Evolutionary conservation across 2,113 vertebrate genomes (phyloP).

Genomic region (Epinephelus cyanopodus): DNA sequence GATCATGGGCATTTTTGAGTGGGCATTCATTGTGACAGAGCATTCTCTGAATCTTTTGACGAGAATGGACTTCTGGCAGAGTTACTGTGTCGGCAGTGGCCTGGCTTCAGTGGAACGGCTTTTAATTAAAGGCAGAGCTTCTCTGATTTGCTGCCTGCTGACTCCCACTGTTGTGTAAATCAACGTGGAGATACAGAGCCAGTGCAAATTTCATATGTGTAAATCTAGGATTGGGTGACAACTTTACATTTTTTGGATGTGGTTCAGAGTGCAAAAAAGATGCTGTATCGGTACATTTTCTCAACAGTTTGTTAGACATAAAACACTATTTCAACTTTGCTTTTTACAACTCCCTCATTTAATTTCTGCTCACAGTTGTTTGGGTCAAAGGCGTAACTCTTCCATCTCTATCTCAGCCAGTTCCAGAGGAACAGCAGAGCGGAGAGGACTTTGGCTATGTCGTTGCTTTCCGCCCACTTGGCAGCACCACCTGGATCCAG

Average conservation of each 20-base stretch:
- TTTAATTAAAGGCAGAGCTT: constrained; percentile 75
- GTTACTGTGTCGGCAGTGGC: constrained; percentile 46
- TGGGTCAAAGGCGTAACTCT: constrained; percentile 43
- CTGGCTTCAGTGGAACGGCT: constrained; percentile 60
- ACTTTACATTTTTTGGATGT: constrained; percentile 43
- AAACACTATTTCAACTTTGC: constrained; percentile 26
- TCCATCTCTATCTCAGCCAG: constrained; percentile 81
- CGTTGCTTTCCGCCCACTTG: constrained; percentile 87
- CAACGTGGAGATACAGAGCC: constrained; percentile 57
- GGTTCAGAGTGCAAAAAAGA: constrained; percentile 9
- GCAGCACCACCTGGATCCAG: constrained; percentile 88
- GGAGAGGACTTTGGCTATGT: constrained; percentile 92
- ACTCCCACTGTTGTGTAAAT: constrained; percentile 68
- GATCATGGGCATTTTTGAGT: constrained; percentile 53
- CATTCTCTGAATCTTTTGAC: constrained; percentile 45
- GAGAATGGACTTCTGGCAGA: constrained; percentile 57
- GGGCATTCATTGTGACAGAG: constrained; percentile 40
- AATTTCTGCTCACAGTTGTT: constrained; percentile 43
- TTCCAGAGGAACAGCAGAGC: constrained; percentile 91
- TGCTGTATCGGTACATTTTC: neutral
- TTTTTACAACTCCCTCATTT: constrained; percentile 21
- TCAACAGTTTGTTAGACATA: constrained; percentile 22
- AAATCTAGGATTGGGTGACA: constrained; percentile 55
- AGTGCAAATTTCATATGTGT: constrained; percentile 45
- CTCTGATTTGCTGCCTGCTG: constrained; percentile 71